Evolutionary conservation across 2,888 invertebrate species (phyloP), one percentile per base, ranked within the genome.

Genomic region (Meiosimyza platycephala): DNA sequence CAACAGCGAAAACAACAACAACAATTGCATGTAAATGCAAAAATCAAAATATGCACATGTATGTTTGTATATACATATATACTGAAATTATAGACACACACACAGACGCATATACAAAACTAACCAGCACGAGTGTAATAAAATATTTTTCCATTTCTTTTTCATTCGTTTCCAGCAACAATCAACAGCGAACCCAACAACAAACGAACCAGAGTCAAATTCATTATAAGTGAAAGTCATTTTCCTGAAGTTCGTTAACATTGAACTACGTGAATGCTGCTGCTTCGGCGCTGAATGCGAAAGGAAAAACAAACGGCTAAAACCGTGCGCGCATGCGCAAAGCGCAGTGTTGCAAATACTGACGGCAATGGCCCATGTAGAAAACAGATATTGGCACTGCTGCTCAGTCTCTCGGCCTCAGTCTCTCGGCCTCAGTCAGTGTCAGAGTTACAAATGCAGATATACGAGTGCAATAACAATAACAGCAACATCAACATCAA

Each of bases 211-310:
- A 78, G 79, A 80, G 84, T 84, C 84, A 84, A 84, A 84, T 82
- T 82, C 84, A 84, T 82, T 84, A 80, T 79, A 84, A 84, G 84
- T 84, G 84, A 84, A 84, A 84, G 84, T 84, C 84, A 79, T 77
- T 78, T 78, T 78, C 72, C 76, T 78, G 77, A 73, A 84, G 84
- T 84, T 84, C 84, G 84, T 84, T 84, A 84, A 84, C 84, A 84
- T 84, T 84, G 84, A 84, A 84, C 84, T 84, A 84, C 84, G 84
- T 83, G 81, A 79, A 77, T 76, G 40, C 40, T 40, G 40, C 40
- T 40, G 40, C 9, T 40, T 6, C 40, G 18, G 55, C 60, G 70
- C 54, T 57, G 71, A 52, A 40, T 57, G 59, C 71, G 71, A 71
- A 71, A 71, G 71, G 71, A 71, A 71, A 71, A 71, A 65, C 71